A percentile compares a stretch with the other conserved stretches of the same genome.
phyloP scores from a whole-genome alignment of 35 echinoderm and acorn worm species.

The Stichopus chloronotus region DNA sequence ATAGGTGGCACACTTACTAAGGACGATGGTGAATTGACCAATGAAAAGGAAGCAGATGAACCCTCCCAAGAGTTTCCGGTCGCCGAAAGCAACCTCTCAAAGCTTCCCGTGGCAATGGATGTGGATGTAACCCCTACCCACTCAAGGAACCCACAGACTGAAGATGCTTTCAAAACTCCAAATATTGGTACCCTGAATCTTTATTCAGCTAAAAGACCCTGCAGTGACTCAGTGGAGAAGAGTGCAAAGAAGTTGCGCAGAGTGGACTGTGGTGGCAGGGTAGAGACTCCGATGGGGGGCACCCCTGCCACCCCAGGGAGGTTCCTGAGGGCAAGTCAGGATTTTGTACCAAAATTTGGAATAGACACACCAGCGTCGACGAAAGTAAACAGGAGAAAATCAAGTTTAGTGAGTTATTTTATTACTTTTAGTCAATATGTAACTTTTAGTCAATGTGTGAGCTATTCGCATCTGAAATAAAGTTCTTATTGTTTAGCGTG shows the following conservation, averaged over 20 bases:
- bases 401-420: conserved; percentile 75
- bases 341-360: conserved; percentile 72
- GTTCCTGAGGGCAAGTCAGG: conserved; percentile 51
- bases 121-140: conserved; percentile 20
- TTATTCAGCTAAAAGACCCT: conserved; percentile 35
- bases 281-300: neutral
- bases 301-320: conserved; percentile 67
- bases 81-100: neutral
- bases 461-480: too few species aligned
- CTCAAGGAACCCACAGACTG: neutral
- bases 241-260: neutral
- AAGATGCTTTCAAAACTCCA: conserved; percentile 38
- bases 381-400: conserved; percentile 61
- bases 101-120: neutral
- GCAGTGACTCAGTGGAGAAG: conserved; percentile 25
- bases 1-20: conserved; percentile 47
- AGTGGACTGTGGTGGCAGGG: neutral
- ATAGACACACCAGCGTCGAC: conserved; percentile 6
- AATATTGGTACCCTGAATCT: conserved; percentile 24
- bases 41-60: neutral
- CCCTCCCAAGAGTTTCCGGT: conserved; percentile 27
- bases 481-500: too few species aligned
- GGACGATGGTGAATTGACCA: neutral
- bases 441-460: too few species aligned
- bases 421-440: too few species aligned